These are phyloP conservation scores for Lethrus apterus DNA, from an alignment of 1,140 invertebrate genomes.

Conservation along the genomic window DNA sequence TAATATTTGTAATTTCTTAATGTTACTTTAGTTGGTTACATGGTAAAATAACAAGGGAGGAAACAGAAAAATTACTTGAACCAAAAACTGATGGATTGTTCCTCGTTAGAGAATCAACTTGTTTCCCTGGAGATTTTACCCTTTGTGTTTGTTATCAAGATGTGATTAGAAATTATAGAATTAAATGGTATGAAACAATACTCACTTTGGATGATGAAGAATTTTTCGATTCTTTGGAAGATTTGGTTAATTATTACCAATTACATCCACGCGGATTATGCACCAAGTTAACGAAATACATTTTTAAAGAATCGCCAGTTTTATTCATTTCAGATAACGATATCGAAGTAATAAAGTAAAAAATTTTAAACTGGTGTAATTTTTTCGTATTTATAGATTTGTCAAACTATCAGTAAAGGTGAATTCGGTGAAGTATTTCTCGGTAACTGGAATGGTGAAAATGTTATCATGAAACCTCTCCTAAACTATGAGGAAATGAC, in stretches of 20 bases:
- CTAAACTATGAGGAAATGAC: background rate
- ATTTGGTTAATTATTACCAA: background rate
- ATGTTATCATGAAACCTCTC: background rate
- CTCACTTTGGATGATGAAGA: background rate
- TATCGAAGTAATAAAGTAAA: no score
- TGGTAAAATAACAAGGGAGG: background rate
- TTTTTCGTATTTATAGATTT: no score
- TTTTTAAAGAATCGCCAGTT: background rate
- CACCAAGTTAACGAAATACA: background rate
- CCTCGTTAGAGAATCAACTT: background rate
- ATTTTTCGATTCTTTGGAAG: background rate
- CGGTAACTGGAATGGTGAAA: background rate
- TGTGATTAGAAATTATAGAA: background rate
- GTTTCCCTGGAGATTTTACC: background rate
- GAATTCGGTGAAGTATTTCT: background rate
- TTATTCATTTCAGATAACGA: background rate
- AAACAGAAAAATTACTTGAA: background rate
- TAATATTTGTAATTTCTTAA: background rate
- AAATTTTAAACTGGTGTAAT: no score
- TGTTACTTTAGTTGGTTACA: background rate
- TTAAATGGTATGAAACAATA: background rate
- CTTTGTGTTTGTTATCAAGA: background rate
- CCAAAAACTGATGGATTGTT: constrained; percentile 1
- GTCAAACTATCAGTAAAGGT: background rate
- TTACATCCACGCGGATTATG: background rate